A percentile compares a stretch with the other conserved stretches of the same genome.
These are phyloP conservation scores for Fabriciana adippe DNA, from an alignment of 2,888 invertebrate genomes.

Conservation along the genomic window DNA sequence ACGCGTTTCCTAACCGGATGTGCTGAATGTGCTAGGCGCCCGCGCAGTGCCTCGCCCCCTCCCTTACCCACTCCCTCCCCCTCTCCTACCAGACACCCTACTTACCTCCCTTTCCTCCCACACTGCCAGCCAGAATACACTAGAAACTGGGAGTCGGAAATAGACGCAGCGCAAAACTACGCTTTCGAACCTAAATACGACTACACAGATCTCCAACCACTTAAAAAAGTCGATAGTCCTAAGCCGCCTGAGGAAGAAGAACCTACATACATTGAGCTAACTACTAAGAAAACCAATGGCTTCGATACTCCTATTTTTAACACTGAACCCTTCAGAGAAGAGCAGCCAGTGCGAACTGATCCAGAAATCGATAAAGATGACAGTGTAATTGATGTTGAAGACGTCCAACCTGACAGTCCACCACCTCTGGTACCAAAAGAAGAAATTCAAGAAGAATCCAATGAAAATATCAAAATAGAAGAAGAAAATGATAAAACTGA, in stretches of 20 bases:
- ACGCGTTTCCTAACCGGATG: slow-evolving; percentile 97
- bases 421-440: slow-evolving; percentile 47
- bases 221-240: slow-evolving; percentile 73
- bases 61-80: slow-evolving; percentile 78
- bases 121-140: slow-evolving; percentile 73
- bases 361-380: slow-evolving; percentile 78
- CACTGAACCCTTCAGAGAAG: slow-evolving; percentile 68
- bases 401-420: slow-evolving; percentile 67
- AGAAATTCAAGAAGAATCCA: slow-evolving; percentile 49
- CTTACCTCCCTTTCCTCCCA: slow-evolving; percentile 71
- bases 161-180: slow-evolving; percentile 75
- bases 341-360: slow-evolving; percentile 72
- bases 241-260: slow-evolving; percentile 65
- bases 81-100: slow-evolving; percentile 73
- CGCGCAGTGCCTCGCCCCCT: slow-evolving; percentile 84
- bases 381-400: slow-evolving; percentile 77
- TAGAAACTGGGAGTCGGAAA: slow-evolving; percentile 79
- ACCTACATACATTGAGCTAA: slow-evolving; percentile 75
- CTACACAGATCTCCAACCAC: slow-evolving; percentile 69
- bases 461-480: slow-evolving; percentile 40
- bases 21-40: slow-evolving; percentile 93
- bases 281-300: slow-evolving; percentile 65
- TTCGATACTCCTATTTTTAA: slow-evolving; percentile 58
- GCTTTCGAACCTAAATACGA: slow-evolving; percentile 71
- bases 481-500: slow-evolving; percentile 65